Evolutionary conservation across 64 coral and sea anemone genomes (phyloP), one percentile per base, ranked within the genome.

Genomic region (Montipora cactus): DNA sequence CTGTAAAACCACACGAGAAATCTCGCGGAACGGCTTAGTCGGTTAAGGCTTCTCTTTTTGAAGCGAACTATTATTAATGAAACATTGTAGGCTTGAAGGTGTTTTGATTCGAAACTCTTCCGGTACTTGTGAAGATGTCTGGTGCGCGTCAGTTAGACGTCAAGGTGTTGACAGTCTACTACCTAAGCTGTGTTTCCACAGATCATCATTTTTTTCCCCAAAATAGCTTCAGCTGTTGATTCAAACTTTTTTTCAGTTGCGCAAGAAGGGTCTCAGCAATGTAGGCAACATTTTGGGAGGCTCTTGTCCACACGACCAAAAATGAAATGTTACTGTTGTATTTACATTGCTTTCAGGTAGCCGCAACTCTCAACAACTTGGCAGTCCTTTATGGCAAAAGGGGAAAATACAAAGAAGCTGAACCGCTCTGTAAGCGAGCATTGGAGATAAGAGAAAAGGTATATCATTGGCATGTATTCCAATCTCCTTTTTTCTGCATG

Each of bases 321-420:
- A 14, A 14, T 14, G 5, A 15, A 23, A 20, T 20, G 20, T 7
- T 71, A 71, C 68, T 71, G 0, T 12, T 68, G 64, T n/a, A 5
- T 10, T 83, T 5, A n/a, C 47, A 4, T 84, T 92, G 55, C 3
- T 52, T 70, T 48, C 23, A 99, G 97, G 97, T 99, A 55, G 97
- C 97, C 2, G 97, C 97, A 8, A 99, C 97, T 6, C 92, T 99
- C 9, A 99, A 99, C 86, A 99, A 99, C 67, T 69, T 99, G 15
- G 97, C 97, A 10, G 97, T 99, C 4, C 45, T 99, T 67, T 99
- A 99, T 46, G 94, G 97, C 18, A 99, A 99, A 87, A 72, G 97
- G 45, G 97, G 97, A 52, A 99, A 99, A 57, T 99, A 99, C 70
- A 99, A 99, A 58, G 97, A 99, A 58, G 97, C 97, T 44, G 97